Percentiles rank a stretch among this genome's conserved stretches.
Evolutionary conservation across 1,140 invertebrate species (phyloP).

Genomic region (Drosophila virilis): DNA sequence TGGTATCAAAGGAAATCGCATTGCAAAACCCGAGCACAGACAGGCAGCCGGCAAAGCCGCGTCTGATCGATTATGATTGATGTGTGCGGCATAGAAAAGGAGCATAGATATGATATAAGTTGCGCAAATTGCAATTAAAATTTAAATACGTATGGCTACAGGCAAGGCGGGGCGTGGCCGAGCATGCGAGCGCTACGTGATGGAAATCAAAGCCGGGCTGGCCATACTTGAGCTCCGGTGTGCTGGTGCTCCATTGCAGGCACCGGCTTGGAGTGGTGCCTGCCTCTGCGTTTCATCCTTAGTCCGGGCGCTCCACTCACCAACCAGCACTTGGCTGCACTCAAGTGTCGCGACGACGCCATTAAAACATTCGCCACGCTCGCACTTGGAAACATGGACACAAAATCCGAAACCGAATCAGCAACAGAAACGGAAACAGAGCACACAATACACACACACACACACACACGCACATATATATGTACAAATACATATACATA

Average conservation of each 20-base stretch:
- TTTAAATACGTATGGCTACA: constrained; percentile 57
- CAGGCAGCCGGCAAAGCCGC: constrained; percentile 39
- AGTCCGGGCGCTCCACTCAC: constrained; percentile 21
- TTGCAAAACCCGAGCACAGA: constrained; percentile 37
- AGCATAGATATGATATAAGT: background rate
- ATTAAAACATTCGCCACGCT: constrained; percentile 78
- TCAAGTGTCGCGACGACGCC: constrained; percentile 74
- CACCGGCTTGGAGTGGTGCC: constrained; percentile 2
- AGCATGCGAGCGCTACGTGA: constrained; percentile 55
- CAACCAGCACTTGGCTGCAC: constrained; percentile 56
- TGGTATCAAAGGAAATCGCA: constrained; percentile 8
- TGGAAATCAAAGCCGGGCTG: constrained; percentile 60
- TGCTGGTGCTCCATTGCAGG: constrained; percentile 49
- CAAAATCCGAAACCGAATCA: constrained; percentile 38
- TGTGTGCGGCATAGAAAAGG: constrained; percentile 17
- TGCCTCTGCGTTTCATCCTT: constrained; percentile 13
- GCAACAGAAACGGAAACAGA: constrained; percentile 30
- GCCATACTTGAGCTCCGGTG: constrained; percentile 19
- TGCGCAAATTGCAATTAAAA: constrained; percentile 60
- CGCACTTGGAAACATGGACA: constrained; percentile 69
- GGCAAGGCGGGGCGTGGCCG: constrained; percentile 33
- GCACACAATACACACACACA: background rate
- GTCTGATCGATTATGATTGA: constrained; percentile 79
- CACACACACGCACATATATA: no score
- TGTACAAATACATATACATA: background rate